Evolutionary conservation across 2,797 vertebrate species (phyloP), one percentile per base, ranked within the genome.

Genomic region (Morelia viridis): DNA sequence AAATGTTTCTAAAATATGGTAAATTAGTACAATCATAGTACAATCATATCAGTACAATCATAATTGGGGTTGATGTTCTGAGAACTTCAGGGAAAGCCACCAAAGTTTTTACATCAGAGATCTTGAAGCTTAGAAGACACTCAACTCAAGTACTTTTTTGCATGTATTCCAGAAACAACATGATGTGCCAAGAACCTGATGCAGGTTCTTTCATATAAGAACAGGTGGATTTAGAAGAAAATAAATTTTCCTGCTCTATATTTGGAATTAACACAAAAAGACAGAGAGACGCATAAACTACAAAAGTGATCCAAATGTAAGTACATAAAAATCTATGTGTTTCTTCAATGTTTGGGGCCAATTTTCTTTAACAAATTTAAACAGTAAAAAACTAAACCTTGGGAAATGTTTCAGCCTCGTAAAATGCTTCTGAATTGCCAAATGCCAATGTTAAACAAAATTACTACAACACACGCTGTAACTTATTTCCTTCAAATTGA

Each of bases 401-500:
- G 58, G 93, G 26, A 89, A 94, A 95, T 92, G 89, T 92, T 94
- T 94, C 80, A 92, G 56, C 56, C 41, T 89, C 88, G 19, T 89
- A 68, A 92, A 71, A 87, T 68, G 90, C 89, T 93, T 95, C 94
- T 92, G 93, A 95, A 96, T 94, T 93, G 31, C 31, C 88, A 91
- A n/a, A 28, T 86, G 92, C 58, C 71, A 87, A 1, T 53, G 41
- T 92, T 95, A 95, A 94, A n/a, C 65, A 85, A 95, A 94, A 89
- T 68, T 94, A 88, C 91, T 92, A 92, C 88, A 90, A 93, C 85
- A 88, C 92, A 95, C 62, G 65, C 94, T 93, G 31, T 83, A 95
- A 85, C 57, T 88, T 93, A 80, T 89, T 95, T 94, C 92, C 93
- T 95, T 87, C 89, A 92, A 94, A 90, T 93, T 92, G 93, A 94